Evolutionary conservation across 1,140 invertebrate genomes (phyloP).

Genomic region (Drosophila pseudoananassae): DNA sequence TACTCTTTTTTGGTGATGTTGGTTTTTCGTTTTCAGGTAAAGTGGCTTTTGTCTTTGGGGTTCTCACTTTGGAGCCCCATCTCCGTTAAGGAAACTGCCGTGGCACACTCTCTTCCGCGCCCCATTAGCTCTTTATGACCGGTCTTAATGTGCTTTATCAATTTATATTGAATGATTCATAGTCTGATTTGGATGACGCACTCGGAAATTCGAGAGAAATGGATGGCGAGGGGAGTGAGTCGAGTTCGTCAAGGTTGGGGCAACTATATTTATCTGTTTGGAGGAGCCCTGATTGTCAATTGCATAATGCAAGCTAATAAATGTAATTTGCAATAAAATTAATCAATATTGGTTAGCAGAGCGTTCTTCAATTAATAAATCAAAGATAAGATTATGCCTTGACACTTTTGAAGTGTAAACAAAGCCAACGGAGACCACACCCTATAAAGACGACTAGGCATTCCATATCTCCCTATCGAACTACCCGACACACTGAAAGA

Average conservation of each 20-base stretch:
- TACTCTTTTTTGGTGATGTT: constrained; percentile 16
- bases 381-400: constrained; percentile 31
- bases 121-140: constrained; percentile 33
- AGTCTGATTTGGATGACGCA: constrained; percentile 38
- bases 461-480: constrained; percentile 19
- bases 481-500: neutral
- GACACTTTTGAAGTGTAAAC: constrained; percentile 30
- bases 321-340: neutral
- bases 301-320: too few relatives aligned
- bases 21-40: constrained; percentile 2
- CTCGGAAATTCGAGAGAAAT: constrained; percentile 45
- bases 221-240: constrained; percentile 15
- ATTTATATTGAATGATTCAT: constrained; percentile 55
- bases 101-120: constrained; percentile 21
- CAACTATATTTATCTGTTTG: constrained; percentile 5
- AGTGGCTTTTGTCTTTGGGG: neutral
- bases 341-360: constrained; percentile 14
- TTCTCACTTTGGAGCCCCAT: neutral
- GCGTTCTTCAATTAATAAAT: neutral
- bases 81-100: constrained; percentile 12
- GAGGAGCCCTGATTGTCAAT: neutral
- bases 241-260: constrained; percentile 19
- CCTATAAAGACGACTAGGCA: constrained; percentile 11
- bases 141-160: constrained; percentile 54
- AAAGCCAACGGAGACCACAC: constrained; percentile 13